A percentile compares a stretch with the other conserved stretches of the same genome.
Conservation (phyloP, 2,888 invertebrate species). For the Thumatha senex region DNA sequence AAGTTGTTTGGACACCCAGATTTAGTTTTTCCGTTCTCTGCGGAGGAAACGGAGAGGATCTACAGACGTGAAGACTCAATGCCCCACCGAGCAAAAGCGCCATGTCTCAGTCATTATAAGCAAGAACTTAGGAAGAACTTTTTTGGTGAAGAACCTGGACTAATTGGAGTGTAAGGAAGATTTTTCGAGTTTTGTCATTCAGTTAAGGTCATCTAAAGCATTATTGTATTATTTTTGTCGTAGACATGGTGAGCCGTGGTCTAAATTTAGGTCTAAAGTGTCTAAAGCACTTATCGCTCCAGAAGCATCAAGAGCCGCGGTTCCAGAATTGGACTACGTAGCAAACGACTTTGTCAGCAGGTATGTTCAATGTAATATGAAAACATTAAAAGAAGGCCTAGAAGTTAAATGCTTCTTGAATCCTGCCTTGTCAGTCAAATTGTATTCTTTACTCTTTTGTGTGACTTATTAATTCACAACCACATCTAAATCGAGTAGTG, state of each 20-base stretch:
- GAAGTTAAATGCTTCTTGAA: too few relatives aligned
- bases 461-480: too few relatives aligned
- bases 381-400: too few relatives aligned
- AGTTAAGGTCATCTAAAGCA: too few relatives aligned
- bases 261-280: slow-evolving; percentile 91
- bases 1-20: slow-evolving; percentile 90
- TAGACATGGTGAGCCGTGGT: slow-evolving; percentile 95
- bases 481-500: too few relatives aligned
- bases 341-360: slow-evolving; percentile 89
- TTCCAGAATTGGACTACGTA: slow-evolving; percentile 89
- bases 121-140: slow-evolving; percentile 86
- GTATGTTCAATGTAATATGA: slow-evolving; percentile 54
- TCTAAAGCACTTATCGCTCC: slow-evolving; percentile 93
- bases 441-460: too few relatives aligned
- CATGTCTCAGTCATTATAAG: slow-evolving; percentile 88
- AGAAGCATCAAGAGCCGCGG: slow-evolving; percentile 89
- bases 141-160: slow-evolving; percentile 87
- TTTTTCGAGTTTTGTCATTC: neutral
- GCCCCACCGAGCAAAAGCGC: slow-evolving; percentile 89
- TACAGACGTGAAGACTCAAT: slow-evolving; percentile 87
- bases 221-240: slow-evolving; percentile 23
- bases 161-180: slow-evolving; percentile 88
- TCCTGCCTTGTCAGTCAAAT: too few relatives aligned
- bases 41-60: slow-evolving; percentile 87
- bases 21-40: slow-evolving; percentile 88